These are phyloP conservation scores for Hartigia nigra DNA, from an alignment of 2,888 invertebrate genomes.

Conservation along the genomic window DNA sequence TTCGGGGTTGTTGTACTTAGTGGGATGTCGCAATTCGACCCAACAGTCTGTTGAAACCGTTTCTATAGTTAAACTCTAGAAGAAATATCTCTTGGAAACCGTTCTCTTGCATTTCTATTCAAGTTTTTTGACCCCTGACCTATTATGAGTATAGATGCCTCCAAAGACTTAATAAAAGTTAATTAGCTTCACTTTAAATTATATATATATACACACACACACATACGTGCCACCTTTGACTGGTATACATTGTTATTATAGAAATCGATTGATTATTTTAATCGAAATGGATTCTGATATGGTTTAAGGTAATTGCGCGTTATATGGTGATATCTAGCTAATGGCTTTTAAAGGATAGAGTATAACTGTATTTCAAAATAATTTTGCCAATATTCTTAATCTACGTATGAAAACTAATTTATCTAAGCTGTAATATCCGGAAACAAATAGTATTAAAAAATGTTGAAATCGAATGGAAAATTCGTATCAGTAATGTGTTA, in stretches of 20 bases:
- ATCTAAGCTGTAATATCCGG: background rate
- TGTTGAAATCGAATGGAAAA: background rate
- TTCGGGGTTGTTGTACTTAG: background rate
- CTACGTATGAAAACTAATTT: background rate
- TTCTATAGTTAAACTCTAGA: background rate
- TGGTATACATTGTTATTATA: background rate
- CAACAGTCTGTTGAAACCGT: background rate
- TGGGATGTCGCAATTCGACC: background rate
- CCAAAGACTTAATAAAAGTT: background rate
- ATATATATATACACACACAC: too few relatives aligned
- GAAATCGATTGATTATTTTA: background rate
- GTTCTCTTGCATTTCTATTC: background rate
- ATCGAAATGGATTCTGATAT: background rate
- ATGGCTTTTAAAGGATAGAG: background rate
- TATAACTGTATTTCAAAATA: too few relatives aligned
- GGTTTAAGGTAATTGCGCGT: background rate
- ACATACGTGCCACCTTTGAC: background rate
- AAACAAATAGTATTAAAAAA: background rate
- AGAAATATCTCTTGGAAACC: background rate
- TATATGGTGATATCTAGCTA: background rate
- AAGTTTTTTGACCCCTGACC: background rate
- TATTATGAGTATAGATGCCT: background rate
- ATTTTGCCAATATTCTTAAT: background rate
- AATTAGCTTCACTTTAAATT: background rate
- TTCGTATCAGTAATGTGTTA: background rate